Evolutionary conservation across 2,888 invertebrate genomes (phyloP).

Genomic region (Limnephilus rhombicus): DNA sequence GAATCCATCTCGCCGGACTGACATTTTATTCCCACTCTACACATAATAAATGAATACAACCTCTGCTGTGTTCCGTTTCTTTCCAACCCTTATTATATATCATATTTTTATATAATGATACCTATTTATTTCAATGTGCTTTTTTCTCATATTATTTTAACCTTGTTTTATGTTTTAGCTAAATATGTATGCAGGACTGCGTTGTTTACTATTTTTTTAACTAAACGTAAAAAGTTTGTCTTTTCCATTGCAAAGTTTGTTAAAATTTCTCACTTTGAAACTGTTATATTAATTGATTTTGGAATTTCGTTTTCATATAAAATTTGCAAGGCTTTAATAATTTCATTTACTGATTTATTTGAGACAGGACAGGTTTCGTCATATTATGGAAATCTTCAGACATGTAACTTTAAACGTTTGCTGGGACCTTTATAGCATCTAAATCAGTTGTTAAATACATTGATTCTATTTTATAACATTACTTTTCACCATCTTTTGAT

Average conservation of each 20-base stretch:
- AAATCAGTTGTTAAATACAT: too few species aligned
- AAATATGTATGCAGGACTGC: not conserved
- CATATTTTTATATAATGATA: not conserved
- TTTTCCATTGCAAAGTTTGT: not conserved
- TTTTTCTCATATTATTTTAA: not conserved
- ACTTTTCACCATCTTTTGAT: too few species aligned
- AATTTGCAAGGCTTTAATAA: not conserved
- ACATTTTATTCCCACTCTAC: not conserved
- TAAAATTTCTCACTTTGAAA: not conserved
- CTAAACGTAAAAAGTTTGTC: not conserved
- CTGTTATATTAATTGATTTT: too few species aligned
- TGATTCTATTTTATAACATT: too few species aligned
- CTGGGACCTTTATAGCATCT: not conserved
- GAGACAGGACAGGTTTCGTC: not conserved
- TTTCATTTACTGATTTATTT: not conserved
- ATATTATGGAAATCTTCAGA: too few species aligned
- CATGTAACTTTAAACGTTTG: too few species aligned
- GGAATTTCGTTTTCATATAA: not conserved
- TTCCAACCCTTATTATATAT: not conserved
- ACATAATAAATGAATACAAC: slow-evolving; percentile 14
- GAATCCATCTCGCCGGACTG: not conserved
- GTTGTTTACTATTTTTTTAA: not conserved
- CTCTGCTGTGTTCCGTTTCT: not conserved
- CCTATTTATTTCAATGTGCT: not conserved
- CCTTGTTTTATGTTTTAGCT: not conserved